These are phyloP conservation scores for Ammodytes marinus DNA, from an alignment of 2,113 vertebrate species.

Conservation along the genomic window DNA sequence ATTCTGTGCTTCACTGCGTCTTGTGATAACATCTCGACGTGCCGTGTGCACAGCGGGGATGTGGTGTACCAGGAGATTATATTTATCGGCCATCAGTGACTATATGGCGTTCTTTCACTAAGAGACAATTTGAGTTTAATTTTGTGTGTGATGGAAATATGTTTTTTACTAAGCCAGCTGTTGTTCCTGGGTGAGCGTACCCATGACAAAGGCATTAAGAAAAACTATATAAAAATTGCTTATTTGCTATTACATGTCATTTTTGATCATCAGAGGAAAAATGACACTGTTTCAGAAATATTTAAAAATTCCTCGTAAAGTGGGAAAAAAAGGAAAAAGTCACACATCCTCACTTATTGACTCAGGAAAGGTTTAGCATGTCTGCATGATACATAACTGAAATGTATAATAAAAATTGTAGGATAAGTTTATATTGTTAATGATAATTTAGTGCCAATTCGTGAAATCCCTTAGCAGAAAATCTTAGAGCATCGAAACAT, in stretches of 20 bases:
- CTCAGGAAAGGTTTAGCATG: too few relatives aligned
- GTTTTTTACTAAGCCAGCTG: too few relatives aligned
- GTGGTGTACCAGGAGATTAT: neutral
- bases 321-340: neutral
- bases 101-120: neutral
- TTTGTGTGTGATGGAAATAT: too few relatives aligned
- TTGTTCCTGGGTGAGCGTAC: too few relatives aligned
- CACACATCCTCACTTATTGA: neutral
- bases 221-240: too few relatives aligned
- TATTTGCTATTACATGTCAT: too few relatives aligned
- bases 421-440: neutral
- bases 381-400: neutral
- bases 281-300: neutral
- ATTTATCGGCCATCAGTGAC: neutral
- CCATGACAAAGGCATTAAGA: too few relatives aligned
- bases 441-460: neutral
- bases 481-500: too few relatives aligned
- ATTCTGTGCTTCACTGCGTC: neutral
- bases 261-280: too few relatives aligned
- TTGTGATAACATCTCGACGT: neutral
- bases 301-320: neutral
- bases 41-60: neutral
- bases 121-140: neutral
- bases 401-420: too few relatives aligned
- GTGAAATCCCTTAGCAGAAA: neutral